Evolutionary conservation across 2,113 vertebrate genomes (phyloP).

Genomic region (Picathartes gymnocephalus): DNA sequence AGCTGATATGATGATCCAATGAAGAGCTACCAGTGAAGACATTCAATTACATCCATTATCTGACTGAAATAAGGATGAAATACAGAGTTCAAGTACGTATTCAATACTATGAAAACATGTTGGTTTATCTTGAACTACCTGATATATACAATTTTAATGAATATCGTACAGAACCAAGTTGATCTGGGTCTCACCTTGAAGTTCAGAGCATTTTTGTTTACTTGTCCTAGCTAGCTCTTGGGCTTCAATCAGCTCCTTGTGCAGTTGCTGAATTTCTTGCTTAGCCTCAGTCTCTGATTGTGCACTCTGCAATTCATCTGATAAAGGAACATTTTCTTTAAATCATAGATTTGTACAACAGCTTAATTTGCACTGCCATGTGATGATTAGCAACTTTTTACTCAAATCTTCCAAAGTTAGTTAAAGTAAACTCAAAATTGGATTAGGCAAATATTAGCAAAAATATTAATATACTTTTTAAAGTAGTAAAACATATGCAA

Average conservation of each 20-base stretch:
- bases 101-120: neutral
- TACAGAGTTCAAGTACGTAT: neutral
- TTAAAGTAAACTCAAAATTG: neutral
- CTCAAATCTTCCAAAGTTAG: constrained; percentile 44
- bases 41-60: neutral
- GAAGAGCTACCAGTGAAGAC: neutral
- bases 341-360: constrained; percentile 57
- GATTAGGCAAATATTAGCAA: constrained; percentile 64
- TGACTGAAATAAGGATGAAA: neutral
- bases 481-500: neutral
- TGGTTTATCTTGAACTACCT: neutral
- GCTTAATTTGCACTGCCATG: constrained; percentile 6
- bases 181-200: constrained; percentile 85
- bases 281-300: constrained; percentile 90
- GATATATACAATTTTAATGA: neutral
- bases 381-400: neutral
- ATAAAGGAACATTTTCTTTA: constrained; percentile 73
- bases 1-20: neutral
- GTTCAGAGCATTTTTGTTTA: constrained; percentile 94
- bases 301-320: constrained; percentile 87
- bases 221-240: constrained; percentile 93
- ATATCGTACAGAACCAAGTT: constrained; percentile 23
- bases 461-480: constrained; percentile 30
- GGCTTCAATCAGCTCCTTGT: constrained; percentile 90
- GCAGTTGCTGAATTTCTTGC: constrained; percentile 91